phyloP scores from a whole-genome alignment of 2,113 vertebrate species.

The Monarcha castaneiventris region DNA sequence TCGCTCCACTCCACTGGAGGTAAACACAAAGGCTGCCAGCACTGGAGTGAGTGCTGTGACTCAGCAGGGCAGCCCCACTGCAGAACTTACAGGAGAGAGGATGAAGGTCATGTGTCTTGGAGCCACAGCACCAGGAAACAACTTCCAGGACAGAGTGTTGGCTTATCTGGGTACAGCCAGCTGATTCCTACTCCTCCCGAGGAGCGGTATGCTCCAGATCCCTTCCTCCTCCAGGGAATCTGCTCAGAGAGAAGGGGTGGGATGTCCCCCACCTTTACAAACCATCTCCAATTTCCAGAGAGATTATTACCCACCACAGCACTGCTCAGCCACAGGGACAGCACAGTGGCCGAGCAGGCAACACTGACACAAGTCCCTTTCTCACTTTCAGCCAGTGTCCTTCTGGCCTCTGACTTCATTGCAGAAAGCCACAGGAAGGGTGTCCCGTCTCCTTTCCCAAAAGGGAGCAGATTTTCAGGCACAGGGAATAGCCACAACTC shows the following conservation, averaged over 20 bases:
- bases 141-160: accelerated
- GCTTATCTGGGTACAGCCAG: not conserved
- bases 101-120: not conserved
- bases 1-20: not conserved
- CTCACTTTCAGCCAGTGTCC: not conserved
- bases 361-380: not conserved
- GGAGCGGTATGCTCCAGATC: accelerated
- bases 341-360: accelerated
- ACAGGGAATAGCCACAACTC: not conserved
- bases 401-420: not conserved
- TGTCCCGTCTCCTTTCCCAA: not conserved
- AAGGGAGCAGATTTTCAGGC: not conserved
- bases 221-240: not conserved
- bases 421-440: not conserved
- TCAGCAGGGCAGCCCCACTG: not conserved
- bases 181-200: accelerated
- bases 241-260: not conserved
- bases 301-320: not conserved
- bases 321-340: not conserved
- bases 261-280: not conserved
- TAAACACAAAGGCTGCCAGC: not conserved
- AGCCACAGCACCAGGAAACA: not conserved
- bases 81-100: not conserved
- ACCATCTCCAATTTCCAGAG: not conserved
- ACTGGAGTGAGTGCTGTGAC: not conserved